A percentile compares a stretch with the other conserved stretches of the same genome.
Conservation (phyloP, 2,888 invertebrate species). For the Sesamia inferens region DNA sequence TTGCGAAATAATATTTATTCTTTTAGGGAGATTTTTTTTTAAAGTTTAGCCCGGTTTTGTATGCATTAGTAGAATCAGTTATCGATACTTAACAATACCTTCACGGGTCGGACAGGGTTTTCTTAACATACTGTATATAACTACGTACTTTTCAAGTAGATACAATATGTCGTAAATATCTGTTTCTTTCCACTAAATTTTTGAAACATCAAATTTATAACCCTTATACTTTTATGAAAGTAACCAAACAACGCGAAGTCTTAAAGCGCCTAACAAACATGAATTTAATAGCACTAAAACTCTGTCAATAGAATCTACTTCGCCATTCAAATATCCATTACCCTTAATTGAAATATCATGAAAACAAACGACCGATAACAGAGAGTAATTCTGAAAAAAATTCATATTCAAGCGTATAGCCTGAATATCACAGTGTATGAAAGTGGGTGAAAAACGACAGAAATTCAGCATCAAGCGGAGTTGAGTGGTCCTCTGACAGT, state of each 20-base stretch:
- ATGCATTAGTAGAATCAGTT: too few species aligned
- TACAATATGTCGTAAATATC: too few species aligned
- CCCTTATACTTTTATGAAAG: background rate
- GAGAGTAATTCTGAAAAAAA: conserved; percentile 21
- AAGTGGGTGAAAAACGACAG: conserved; percentile 27
- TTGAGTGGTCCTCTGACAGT: conserved; percentile 41
- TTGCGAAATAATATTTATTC: too few species aligned
- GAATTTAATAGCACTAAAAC: conserved; percentile 6
- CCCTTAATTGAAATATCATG: conserved; percentile 41
- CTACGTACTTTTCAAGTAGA: too few species aligned
- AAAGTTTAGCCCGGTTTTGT: too few species aligned
- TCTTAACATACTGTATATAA: too few species aligned
- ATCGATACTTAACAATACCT: too few species aligned
- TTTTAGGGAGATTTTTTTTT: too few species aligned
- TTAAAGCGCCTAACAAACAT: too few species aligned
- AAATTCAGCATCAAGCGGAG: conserved; percentile 35
- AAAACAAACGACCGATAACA: conserved; percentile 36
- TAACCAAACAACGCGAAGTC: too few species aligned
- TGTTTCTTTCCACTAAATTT: too few species aligned
- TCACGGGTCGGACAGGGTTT: too few species aligned
- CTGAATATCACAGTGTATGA: conserved; percentile 35
- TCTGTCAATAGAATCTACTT: background rate
- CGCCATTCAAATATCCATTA: conserved; percentile 5
- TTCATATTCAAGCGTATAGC: background rate
- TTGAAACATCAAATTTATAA: background rate